Base-by-base conservation (phyloP, 2,888 invertebrate species). In the Phaedon cochleariae region DNA sequence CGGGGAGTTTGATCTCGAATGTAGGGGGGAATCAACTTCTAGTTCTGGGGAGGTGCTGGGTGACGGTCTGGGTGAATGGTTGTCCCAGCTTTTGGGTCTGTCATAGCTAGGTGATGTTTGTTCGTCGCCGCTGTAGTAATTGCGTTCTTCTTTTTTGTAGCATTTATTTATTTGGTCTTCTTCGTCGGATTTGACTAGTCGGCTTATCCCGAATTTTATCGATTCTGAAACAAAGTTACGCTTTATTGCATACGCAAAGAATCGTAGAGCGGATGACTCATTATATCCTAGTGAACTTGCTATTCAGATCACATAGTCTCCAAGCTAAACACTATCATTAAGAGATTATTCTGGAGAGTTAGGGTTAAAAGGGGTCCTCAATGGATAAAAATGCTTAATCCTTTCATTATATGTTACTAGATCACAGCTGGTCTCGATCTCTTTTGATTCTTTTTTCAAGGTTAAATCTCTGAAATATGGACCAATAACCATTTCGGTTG, bases 181-280 rank as follows among this genome's bases (percentile, higher is more conserved):
- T 22, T 87, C 87, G 64, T 85, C 85, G 45, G 88, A 88, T 73
- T 88, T 87, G 31, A 95, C 92, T 74, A 95, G 84, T 66, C 94
- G 90, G 82, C 90, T 93, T 77, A 95, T 91, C 65, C 94, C 93
- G 77, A 94, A 95, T 77, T 94, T 93, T 77, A 94, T 90, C 80
- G 91, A 90, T 78, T 93, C 94, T 94, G 89, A 2, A 87, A 87
- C 70, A 68, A 81, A 72, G 71, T 75, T 62, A 63, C 0, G n/a
- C 15, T 15, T 41, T n/a, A n/a, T n/a, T n/a, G n/a, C n/a, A n/a
- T n/a, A n/a, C n/a, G n/a, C n/a, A n/a, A n/a, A n/a, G 41, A 10
- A 10, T 41, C 3, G n/a, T 1, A 41, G 15, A 41, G 41, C 41
- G 15, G 15, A 41, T 41, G 41, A 41, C 15, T 41, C 15, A 41